A percentile compares a stretch with the other conserved stretches of the same genome.
These are phyloP conservation scores for Apeltes quadracus DNA, from an alignment of 2,113 vertebrate genomes.

Conservation along the genomic window DNA sequence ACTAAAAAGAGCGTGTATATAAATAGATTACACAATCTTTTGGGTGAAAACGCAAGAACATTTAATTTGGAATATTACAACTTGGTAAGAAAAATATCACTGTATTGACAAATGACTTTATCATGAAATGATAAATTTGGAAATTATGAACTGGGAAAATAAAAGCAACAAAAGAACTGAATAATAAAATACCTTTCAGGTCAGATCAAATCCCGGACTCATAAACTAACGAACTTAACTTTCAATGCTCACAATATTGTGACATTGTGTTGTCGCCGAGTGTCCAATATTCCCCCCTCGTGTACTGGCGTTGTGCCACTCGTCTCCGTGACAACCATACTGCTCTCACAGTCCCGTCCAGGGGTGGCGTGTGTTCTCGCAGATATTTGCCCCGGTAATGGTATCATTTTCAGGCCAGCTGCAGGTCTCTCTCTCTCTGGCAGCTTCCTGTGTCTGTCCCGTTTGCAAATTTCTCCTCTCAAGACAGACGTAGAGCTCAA, in stretches of 20 bases:
- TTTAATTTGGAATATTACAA: not conserved
- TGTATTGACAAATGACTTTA: not conserved
- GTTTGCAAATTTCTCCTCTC: constrained; percentile 74
- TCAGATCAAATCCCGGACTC: not conserved
- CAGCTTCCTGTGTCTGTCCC: constrained; percentile 76
- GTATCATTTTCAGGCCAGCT: constrained; percentile 74
- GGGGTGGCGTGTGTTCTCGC: constrained; percentile 39
- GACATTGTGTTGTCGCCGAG: constrained; percentile 5
- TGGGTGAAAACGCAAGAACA: not conserved
- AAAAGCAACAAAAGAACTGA: not conserved
- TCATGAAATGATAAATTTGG: not conserved
- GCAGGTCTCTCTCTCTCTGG: constrained; percentile 59
- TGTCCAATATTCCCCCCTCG: not conserved
- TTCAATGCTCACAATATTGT: not conserved
- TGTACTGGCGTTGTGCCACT: constrained; percentile 17
- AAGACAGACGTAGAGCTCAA: constrained; percentile 66
- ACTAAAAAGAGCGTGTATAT: not conserved
- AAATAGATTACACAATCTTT: not conserved
- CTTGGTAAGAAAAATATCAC: not conserved
- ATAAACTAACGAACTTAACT: not conserved
- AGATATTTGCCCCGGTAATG: constrained; percentile 46
- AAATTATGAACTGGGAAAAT: too few species aligned
- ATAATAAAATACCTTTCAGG: not conserved
- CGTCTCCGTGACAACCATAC: constrained; percentile 16
- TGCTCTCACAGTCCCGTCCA: constrained; percentile 15